Evolutionary conservation across 1,140 invertebrate species (phyloP), one percentile per base, ranked within the genome.

Genomic region (Bilobella aurantiaca): DNA sequence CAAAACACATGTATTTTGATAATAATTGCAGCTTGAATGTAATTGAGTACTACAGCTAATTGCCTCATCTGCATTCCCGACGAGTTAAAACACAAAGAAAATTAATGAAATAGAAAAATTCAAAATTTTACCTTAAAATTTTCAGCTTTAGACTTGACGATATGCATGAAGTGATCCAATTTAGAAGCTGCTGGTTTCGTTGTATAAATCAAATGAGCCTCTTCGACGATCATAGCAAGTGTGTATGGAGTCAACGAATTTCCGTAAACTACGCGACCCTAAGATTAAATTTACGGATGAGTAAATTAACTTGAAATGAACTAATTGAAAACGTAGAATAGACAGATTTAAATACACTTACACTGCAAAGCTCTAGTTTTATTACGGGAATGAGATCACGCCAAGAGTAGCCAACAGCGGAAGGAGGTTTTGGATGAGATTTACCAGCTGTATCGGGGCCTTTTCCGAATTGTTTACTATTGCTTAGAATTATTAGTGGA

Each of bases 371-470:
- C 75, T 98, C 93, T 56, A 96, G 81, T 81, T 97, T 98, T 63
- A 97, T 96, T 28, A 96, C 91, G 57, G 96, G 96, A 75, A 98
- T 93, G 57, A 99, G 82, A 81, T 97, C 93, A 73, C 95, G 82
- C 93, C 96, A 97, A 2, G 91, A 92, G 71, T 88, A 82, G 32
- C 70, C 67, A 16, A 72, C 72, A n/a, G 68, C 68, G 5, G 68
- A 64, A 58, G 70, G 64, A 49, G 71, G 61, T 62, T 73, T 69
- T 2, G 70, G 65, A 61, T 69, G 70, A 12, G 67, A 67, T 46
- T 66, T 69, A 58, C 65, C 47, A 21, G 37, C 37, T n/a, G n/a
- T n/a, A 42, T 53, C 68, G 32, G 67, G 66, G 8, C 60, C 68
- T 21, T 61, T 62, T 25, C 64, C 68, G 81, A 81, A 69, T 83